phyloP scores from a whole-genome alignment of 1,140 invertebrate species.

The Bombus impatiens region DNA sequence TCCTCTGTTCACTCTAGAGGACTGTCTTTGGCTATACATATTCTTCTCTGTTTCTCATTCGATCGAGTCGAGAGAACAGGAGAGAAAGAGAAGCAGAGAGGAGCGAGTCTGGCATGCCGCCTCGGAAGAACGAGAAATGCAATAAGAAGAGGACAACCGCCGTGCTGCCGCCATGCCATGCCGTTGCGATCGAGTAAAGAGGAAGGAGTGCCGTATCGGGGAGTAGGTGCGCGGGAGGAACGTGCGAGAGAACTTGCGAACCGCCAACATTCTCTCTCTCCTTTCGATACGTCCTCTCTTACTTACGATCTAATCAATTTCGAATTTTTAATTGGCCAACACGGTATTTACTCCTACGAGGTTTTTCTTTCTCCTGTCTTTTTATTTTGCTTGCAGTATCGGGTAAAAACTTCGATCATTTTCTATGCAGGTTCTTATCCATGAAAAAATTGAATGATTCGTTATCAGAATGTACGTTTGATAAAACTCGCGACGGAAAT shows the following conservation, averaged over 20 bases:
- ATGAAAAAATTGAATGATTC: background rate
- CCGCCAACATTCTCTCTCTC: too few species aligned
- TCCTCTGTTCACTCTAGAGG: background rate
- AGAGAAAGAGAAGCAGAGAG: constrained; percentile 21
- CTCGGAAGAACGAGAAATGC: constrained; percentile 65
- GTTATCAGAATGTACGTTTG: background rate
- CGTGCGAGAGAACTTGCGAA: constrained; percentile 30
- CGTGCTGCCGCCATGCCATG: constrained; percentile 17
- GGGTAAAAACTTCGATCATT: background rate
- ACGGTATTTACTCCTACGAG: background rate
- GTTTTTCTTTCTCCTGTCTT: background rate
- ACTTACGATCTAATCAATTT: constrained; percentile 9
- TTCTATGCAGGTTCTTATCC: background rate
- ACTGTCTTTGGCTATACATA: background rate
- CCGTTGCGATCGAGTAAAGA: constrained; percentile 52
- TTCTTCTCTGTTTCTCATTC: constrained; percentile 23
- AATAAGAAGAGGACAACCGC: constrained; percentile 59
- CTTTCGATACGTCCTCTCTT: too few species aligned
- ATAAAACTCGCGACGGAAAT: background rate
- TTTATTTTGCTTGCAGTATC: background rate
- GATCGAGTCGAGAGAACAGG: constrained; percentile 36
- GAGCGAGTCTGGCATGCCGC: constrained; percentile 36
- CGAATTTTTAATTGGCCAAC: constrained; percentile 17
- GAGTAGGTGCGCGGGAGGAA: constrained; percentile 35
- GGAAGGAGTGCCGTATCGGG: constrained; percentile 22